phyloP scores from a whole-genome alignment of 2,888 invertebrate species.

The Ochropleura leucogaster region DNA sequence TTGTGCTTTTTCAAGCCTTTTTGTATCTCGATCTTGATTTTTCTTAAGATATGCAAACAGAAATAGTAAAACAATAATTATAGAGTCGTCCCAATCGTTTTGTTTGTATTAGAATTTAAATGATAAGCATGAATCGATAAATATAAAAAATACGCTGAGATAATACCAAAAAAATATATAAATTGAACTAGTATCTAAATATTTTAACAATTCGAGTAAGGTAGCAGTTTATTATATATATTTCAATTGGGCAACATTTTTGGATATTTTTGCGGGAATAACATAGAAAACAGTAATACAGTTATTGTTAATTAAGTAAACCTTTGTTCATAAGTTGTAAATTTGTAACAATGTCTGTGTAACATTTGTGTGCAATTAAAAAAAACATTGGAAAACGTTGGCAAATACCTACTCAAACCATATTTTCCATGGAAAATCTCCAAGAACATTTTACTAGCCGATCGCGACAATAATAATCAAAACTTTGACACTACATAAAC shows the following conservation, averaged over 20 bases:
- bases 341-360: not conserved
- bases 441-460: not conserved
- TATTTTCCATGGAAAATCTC: not conserved
- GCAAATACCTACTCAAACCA: not conserved
- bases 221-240: not conserved
- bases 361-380: not conserved
- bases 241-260: not conserved
- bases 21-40: slow-evolving; percentile 17
- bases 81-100: not conserved
- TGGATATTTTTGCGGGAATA: not conserved
- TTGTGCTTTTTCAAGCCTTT: slow-evolving; percentile 15
- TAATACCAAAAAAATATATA: not conserved
- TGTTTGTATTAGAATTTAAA: slow-evolving; percentile 10
- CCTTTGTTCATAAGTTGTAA: not conserved
- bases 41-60: slow-evolving; percentile 34
- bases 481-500: slow-evolving; percentile 1
- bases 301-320: not conserved
- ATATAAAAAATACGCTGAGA: not conserved
- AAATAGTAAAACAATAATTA: slow-evolving; percentile 15
- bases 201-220: not conserved
- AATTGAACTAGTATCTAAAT: not conserved
- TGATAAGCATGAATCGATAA: not conserved
- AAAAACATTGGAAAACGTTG: not conserved
- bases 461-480: slow-evolving; percentile 17
- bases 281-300: not conserved